Evolutionary conservation across 2,888 invertebrate species (phyloP).

Genomic region (Leptarthrus brevirostris): DNA sequence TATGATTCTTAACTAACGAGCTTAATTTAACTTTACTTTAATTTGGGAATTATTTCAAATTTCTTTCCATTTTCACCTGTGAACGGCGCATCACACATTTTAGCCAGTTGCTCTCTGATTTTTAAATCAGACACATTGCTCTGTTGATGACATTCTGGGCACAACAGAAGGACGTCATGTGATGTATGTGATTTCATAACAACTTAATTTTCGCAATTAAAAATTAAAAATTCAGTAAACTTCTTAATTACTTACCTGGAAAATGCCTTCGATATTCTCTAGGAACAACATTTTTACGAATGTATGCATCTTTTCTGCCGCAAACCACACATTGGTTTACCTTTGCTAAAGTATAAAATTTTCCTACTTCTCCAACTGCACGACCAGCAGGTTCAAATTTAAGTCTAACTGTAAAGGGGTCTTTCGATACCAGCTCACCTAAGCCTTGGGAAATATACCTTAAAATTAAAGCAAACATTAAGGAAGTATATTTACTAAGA

Average conservation of each 20-base stretch:
- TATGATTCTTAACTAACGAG: too few species aligned
- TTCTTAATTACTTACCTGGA: slow-evolving; percentile 68
- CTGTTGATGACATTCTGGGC: slow-evolving; percentile 76
- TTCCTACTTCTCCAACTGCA: slow-evolving; percentile 76
- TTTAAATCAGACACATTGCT: slow-evolving; percentile 75
- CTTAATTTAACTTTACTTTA: slow-evolving; percentile 58
- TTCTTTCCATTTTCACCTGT: slow-evolving; percentile 61
- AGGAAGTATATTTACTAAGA: slow-evolving; percentile 39
- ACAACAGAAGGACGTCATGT: slow-evolving; percentile 82
- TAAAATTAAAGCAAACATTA: background rate
- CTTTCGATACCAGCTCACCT: slow-evolving; percentile 66
- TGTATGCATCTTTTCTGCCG: slow-evolving; percentile 75
- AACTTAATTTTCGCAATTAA: too few species aligned
- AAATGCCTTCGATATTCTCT: slow-evolving; percentile 83
- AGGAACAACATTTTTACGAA: slow-evolving; percentile 84
- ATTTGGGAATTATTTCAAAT: slow-evolving; percentile 64
- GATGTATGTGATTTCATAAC: slow-evolving; percentile 84
- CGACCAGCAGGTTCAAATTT: slow-evolving; percentile 83
- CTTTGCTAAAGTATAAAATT: slow-evolving; percentile 78
- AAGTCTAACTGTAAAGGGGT: slow-evolving; percentile 75
- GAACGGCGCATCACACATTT: slow-evolving; percentile 75
- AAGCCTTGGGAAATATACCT: slow-evolving; percentile 68
- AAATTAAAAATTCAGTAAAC: too few species aligned
- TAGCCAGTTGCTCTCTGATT: slow-evolving; percentile 72
- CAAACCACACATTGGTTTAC: slow-evolving; percentile 85